Conservation (phyloP, 2,113 vertebrate species). For the Capreolus pygargus region DNA sequence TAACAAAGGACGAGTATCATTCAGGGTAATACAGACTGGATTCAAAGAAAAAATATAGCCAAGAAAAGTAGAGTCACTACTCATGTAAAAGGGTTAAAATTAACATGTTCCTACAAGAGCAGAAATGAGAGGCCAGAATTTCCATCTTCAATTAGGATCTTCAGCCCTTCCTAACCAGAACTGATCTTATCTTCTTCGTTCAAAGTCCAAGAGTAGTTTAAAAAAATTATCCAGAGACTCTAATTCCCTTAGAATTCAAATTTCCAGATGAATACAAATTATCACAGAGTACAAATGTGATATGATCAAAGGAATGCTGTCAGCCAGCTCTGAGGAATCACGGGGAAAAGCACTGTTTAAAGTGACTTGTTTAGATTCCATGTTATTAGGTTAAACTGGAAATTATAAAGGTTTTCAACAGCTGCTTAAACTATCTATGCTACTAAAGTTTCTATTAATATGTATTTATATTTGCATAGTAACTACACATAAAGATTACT, state of each 20-base stretch:
- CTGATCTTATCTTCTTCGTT: not conserved
- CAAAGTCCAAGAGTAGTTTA: not conserved
- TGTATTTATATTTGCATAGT: not conserved
- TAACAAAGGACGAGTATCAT: not conserved
- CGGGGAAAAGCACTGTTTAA: not conserved
- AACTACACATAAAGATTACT: not conserved
- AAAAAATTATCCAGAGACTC: not conserved
- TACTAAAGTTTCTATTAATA: not conserved
- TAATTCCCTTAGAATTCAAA: not conserved
- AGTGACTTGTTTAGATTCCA: not conserved
- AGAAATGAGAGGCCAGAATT: not conserved
- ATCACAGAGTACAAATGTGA: not conserved
- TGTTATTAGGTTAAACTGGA: not conserved
- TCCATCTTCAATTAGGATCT: not conserved
- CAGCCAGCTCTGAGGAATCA: not conserved
- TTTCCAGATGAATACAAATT: constrained; percentile 20
- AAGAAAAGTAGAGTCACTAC: not conserved
- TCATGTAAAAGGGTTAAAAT: not conserved
- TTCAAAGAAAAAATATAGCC: not conserved
- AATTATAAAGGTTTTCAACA: not conserved
- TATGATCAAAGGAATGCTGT: not conserved
- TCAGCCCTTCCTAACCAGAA: not conserved
- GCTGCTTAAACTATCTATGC: not conserved
- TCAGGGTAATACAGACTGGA: not conserved
- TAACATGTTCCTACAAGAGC: not conserved